These are phyloP conservation scores for Atrina japonica DNA, from an alignment of 2,888 invertebrate genomes.

Conservation along the genomic window DNA sequence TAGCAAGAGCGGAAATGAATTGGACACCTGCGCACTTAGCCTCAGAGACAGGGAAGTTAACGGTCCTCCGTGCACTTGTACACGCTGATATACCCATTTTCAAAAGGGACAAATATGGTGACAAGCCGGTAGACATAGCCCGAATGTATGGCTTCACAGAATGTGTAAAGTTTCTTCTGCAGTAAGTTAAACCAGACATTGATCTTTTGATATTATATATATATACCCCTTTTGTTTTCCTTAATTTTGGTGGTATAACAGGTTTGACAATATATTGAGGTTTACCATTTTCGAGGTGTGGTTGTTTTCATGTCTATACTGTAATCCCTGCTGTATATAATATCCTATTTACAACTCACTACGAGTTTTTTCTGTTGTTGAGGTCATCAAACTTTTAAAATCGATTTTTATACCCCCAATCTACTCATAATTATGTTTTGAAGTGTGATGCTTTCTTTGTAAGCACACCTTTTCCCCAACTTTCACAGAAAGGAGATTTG, in stretches of 20 bases:
- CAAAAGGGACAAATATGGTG: constrained; percentile 73
- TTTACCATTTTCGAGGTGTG: no score
- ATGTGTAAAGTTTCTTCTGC: constrained; percentile 68
- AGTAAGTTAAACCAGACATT: constrained; percentile 65
- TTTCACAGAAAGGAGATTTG: no score
- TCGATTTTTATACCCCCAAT: background rate
- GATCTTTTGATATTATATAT: background rate
- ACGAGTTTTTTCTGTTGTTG: no score
- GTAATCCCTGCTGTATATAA: no score
- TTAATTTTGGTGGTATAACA: no score
- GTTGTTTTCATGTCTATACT: no score
- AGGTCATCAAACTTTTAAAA: background rate
- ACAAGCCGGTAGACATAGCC: constrained; percentile 71
- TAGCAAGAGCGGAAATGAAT: constrained; percentile 65
- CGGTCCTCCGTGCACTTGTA: constrained; percentile 70
- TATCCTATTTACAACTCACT: no score
- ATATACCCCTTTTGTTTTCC: no score
- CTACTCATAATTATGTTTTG: no score
- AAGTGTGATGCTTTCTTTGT: no score
- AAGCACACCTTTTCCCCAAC: no score
- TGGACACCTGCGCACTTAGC: constrained; percentile 79
- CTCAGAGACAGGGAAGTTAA: constrained; percentile 74
- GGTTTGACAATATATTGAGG: no score
- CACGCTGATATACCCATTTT: constrained; percentile 67
- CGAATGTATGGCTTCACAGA: constrained; percentile 74